Conservation (phyloP, 2,888 invertebrate genomes). For the Xestia rhomboidea region DNA sequence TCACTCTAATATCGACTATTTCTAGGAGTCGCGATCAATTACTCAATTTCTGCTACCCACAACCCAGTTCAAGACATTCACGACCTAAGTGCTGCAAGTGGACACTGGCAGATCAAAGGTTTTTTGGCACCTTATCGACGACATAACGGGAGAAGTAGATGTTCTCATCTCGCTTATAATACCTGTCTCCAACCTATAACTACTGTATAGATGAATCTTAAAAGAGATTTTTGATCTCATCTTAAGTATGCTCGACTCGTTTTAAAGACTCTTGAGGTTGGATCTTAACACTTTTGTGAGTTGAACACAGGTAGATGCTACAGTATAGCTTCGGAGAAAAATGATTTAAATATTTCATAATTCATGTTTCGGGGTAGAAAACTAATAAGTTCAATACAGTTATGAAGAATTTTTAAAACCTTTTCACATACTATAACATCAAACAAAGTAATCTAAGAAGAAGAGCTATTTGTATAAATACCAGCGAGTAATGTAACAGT, state of each 20-base stretch:
- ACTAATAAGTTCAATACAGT: not conserved
- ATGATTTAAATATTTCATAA: not conserved
- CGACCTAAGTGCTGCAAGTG: too few species aligned
- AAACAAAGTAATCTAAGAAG: not conserved
- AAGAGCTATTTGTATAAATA: not conserved
- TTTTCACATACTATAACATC: too few species aligned
- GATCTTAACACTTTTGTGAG: not conserved
- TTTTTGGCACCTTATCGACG: not conserved
- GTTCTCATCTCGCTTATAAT: not conserved
- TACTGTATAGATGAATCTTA: not conserved
- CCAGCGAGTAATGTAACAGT: not conserved
- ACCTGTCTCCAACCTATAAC: not conserved
- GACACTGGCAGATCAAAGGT: too few species aligned
- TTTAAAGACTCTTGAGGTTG: conserved; percentile 18
- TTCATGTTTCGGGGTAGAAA: not conserved
- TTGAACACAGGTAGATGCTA: not conserved
- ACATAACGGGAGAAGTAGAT: not conserved
- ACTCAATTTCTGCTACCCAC: too few species aligned
- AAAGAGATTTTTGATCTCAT: not conserved
- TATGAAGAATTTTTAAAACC: not conserved
- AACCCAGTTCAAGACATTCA: too few species aligned
- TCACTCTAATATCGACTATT: not conserved
- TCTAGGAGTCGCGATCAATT: conserved; percentile 15
- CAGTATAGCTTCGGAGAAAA: not conserved
- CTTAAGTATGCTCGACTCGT: not conserved